Evolutionary conservation across 2,113 vertebrate genomes (phyloP).

Genomic region (Scolopax mira): DNA sequence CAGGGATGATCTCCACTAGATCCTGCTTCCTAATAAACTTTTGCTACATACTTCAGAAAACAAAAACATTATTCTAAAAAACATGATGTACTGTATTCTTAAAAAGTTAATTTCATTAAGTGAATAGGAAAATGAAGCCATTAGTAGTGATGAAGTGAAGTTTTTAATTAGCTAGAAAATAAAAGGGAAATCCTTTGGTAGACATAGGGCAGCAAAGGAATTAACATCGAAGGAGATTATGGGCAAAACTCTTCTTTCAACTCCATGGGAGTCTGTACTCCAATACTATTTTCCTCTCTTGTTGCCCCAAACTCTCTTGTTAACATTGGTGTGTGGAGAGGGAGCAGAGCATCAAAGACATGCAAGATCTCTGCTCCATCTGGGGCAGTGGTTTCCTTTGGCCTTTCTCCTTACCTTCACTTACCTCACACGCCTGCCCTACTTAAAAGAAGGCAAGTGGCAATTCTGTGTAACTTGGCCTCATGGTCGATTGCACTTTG

Average conservation of each 20-base stretch:
- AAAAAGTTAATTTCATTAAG: neutral
- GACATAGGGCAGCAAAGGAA: neutral
- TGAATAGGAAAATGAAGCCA: neutral
- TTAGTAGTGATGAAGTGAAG: neutral
- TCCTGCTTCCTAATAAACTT: neutral
- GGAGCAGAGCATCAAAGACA: neutral
- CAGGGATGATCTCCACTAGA: neutral
- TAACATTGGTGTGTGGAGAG: neutral
- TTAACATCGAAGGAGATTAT: neutral
- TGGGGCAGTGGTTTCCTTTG: neutral
- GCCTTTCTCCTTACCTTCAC: neutral
- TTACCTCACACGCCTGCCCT: neutral
- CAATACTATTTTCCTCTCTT: neutral
- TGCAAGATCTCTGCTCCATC: neutral
- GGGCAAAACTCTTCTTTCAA: neutral
- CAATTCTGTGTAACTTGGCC: neutral
- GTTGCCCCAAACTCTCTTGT: neutral
- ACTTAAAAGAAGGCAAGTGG: neutral
- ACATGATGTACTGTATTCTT: neutral
- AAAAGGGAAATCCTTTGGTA: neutral
- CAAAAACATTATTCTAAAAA: neutral
- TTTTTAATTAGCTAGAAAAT: neutral
- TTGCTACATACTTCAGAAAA: neutral
- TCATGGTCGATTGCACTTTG: neutral
- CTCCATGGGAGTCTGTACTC: neutral